Percentiles rank a stretch among this genome's conserved stretches.
Conservation (phyloP, 2,888 invertebrate species). For the Sarcophaga rosellei region DNA sequence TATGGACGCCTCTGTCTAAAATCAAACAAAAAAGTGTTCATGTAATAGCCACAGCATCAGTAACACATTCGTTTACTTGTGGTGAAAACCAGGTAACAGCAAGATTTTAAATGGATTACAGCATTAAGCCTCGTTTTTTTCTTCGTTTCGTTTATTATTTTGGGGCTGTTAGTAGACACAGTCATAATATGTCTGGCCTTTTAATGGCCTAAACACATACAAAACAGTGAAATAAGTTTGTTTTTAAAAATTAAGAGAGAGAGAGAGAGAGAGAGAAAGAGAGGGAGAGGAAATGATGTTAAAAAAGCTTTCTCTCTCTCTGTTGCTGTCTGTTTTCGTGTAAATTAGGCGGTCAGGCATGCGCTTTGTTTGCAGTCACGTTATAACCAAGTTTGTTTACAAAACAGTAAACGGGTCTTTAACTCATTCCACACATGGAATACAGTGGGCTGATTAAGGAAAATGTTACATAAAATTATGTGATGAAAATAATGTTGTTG, state of each 20-base stretch:
- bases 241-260: neutral
- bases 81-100: conserved; percentile 32
- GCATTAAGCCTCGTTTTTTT: neutral
- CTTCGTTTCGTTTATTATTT: neutral
- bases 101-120: conserved; percentile 42
- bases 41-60: neutral
- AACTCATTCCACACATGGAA: neutral
- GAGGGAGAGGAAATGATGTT: neutral
- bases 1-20: neutral
- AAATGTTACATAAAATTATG: neutral
- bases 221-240: neutral
- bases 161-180: neutral
- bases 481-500: neutral
- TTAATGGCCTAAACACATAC: neutral
- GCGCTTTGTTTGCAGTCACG: neutral
- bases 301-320: neutral
- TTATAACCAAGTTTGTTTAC: conserved; percentile 21
- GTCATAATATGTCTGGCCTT: neutral
- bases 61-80: neutral
- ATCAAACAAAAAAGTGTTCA: neutral
- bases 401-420: conserved; percentile 15
- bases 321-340: neutral
- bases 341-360: neutral
- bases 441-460: neutral
- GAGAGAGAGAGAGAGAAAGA: neutral